Conservation (phyloP, 35 echinoderm and acorn worm species). For the Amphiura filiformis region DNA sequence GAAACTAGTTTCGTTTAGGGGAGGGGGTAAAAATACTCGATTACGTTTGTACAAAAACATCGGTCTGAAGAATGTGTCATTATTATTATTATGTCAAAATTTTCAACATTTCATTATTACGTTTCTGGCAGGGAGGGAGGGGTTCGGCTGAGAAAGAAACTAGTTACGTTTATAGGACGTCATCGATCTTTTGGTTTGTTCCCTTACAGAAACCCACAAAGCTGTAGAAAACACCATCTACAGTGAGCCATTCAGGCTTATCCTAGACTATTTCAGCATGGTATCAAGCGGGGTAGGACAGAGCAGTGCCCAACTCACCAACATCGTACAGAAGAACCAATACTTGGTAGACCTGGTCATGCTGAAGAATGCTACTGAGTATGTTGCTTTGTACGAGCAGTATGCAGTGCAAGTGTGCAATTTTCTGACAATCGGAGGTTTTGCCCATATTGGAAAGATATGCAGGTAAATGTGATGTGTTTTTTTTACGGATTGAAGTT, state of each 20-base stretch:
- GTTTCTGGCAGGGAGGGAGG: no score
- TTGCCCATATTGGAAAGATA: conserved; percentile 75
- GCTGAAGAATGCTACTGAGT: conserved; percentile 51
- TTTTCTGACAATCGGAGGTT: conserved; percentile 82
- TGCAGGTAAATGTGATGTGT: conserved; percentile 43
- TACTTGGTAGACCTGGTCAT: conserved; percentile 64
- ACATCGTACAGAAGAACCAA: conserved; percentile 63
- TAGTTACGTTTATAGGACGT: no score
- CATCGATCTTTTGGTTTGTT: no score
- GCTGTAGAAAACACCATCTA: conserved; percentile 74
- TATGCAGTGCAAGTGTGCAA: conserved; percentile 84
- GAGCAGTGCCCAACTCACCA: conserved; percentile 71
- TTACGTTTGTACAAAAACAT: no score
- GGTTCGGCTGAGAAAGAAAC: no score
- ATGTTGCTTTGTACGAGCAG: conserved; percentile 66
- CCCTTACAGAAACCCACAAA: conserved; percentile 68
- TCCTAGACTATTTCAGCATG: conserved; percentile 44
- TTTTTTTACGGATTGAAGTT: no score
- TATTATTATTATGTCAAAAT: no score
- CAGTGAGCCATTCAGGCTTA: conserved; percentile 56
- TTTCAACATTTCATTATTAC: no score
- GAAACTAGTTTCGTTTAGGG: no score
- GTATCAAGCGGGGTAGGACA: conserved; percentile 44
- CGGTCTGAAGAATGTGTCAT: no score
- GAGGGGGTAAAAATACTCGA: no score